Evolutionary conservation across 2,797 vertebrate species (phyloP).

Genomic region (Gallinago solitaria): DNA sequence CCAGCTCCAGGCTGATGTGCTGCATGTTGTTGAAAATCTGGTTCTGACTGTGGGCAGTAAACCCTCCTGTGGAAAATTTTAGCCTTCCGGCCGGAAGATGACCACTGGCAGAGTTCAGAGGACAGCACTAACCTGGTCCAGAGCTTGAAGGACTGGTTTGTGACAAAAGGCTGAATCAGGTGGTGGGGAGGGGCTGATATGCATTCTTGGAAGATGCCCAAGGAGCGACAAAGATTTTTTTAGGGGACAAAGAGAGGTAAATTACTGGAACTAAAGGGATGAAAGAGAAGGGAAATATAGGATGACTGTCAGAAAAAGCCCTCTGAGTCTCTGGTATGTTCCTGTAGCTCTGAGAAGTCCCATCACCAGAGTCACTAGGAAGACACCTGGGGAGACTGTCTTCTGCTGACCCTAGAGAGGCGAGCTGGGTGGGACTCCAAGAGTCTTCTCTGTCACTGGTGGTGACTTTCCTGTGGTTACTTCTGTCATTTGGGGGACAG

Average conservation of each 20-base stretch:
- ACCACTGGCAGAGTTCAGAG: neutral
- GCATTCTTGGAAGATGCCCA: neutral
- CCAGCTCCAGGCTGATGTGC: neutral
- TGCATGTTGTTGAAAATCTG: neutral
- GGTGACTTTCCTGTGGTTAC: neutral
- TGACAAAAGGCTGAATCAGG: conserved; percentile 30
- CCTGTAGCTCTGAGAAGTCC: neutral
- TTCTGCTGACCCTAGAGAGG: neutral
- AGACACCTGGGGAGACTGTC: neutral
- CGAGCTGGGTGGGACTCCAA: neutral
- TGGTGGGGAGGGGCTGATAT: neutral
- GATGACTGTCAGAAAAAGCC: neutral
- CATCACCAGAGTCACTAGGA: neutral
- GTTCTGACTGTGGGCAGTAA: neutral
- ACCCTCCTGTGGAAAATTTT: neutral
- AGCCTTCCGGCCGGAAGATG: neutral
- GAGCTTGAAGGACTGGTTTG: conserved; percentile 35
- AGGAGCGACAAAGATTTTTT: neutral
- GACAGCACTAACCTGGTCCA: neutral
- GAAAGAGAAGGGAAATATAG: neutral
- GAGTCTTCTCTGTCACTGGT: neutral
- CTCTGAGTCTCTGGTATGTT: neutral
- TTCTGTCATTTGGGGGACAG: neutral
- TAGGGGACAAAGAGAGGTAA: neutral
- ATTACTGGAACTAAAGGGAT: neutral